These are phyloP conservation scores for Smithornis capensis DNA, from an alignment of 2,113 vertebrate species.

Conservation along the genomic window DNA sequence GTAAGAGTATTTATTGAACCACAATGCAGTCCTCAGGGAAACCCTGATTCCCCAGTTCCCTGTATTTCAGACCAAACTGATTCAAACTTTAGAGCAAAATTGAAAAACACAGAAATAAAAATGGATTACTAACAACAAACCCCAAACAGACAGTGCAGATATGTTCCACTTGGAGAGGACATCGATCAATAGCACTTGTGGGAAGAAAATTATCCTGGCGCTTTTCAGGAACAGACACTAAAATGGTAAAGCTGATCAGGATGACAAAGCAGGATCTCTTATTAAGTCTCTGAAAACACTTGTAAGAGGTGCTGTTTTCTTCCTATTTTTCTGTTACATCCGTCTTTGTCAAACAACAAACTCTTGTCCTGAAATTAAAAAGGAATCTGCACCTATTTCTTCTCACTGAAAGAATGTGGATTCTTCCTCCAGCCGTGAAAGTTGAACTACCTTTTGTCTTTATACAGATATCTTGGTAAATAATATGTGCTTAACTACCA, in stretches of 20 bases:
- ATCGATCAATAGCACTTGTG: neutral
- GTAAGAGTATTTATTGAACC: neutral
- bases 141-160: neutral
- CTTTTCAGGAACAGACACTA: neutral
- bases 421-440: neutral
- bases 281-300: neutral
- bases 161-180: fast-evolving
- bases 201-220: neutral
- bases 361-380: neutral
- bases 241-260: neutral
- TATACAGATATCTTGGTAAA: neutral
- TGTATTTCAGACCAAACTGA: neutral
- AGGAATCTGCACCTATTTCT: neutral
- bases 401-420: neutral
- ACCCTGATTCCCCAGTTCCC: fast-evolving
- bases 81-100: neutral
- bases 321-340: neutral
- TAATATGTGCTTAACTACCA: neutral
- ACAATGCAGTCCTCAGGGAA: neutral
- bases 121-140: neutral
- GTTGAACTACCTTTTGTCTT: neutral
- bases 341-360: neutral
- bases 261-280: neutral
- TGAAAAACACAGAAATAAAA: neutral
- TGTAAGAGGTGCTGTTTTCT: neutral